A percentile compares a stretch with the other conserved stretches of the same genome.
Evolutionary conservation across 2,888 invertebrate species (phyloP).

Genomic region (Apodemia zela): DNA sequence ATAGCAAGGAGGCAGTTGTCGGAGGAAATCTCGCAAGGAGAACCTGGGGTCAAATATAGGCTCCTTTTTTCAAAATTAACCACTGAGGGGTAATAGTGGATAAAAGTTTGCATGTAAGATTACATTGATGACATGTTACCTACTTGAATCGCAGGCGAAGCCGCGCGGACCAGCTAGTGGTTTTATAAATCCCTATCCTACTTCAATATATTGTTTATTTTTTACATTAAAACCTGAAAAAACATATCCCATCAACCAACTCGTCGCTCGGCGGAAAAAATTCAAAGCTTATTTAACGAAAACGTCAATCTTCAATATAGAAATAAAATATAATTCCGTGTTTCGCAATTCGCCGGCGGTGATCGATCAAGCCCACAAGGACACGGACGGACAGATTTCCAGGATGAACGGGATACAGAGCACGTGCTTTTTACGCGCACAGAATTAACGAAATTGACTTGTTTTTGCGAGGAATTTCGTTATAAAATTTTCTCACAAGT

Average conservation of each 20-base stretch:
- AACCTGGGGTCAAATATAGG: too few relatives aligned
- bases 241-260: conserved; percentile 9
- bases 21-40: too few relatives aligned
- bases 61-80: too few relatives aligned
- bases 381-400: conserved; percentile 14
- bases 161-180: too few relatives aligned
- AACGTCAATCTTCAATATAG: conserved; percentile 48
- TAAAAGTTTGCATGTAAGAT: too few relatives aligned
- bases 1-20: too few relatives aligned
- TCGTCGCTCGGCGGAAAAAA: conserved; percentile 32
- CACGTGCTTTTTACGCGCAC: conserved; percentile 13
- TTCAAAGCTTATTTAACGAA: conserved; percentile 41
- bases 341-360: conserved; percentile 22
- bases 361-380: conserved; percentile 4
- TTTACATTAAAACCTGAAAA: neutral
- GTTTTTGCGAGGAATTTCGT: conserved; percentile 1
- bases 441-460: conserved; percentile 11
- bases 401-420: neutral
- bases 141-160: too few relatives aligned
- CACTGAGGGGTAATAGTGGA: too few relatives aligned
- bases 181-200: too few relatives aligned
- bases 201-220: neutral
- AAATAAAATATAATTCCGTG: conserved; percentile 41
- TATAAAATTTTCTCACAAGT: neutral
- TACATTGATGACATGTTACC: too few relatives aligned